Base-by-base conservation (phyloP, 1,140 invertebrate species). In the Drosophila tani region DNA sequence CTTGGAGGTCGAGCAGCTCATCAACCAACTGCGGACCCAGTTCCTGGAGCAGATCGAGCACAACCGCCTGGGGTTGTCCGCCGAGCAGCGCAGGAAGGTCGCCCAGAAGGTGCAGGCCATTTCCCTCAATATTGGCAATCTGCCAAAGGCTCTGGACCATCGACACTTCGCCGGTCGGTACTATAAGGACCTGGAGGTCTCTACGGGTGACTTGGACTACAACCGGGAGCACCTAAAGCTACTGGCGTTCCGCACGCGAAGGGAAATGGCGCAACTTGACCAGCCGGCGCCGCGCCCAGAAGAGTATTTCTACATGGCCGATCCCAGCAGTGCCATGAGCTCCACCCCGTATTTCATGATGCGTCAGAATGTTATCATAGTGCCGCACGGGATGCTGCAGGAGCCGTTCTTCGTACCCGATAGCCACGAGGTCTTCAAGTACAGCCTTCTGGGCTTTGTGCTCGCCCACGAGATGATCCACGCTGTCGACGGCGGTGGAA, bases 401-500 rank as follows among this genome's bases (percentile, higher is more conserved):
- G 59, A 49, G 40, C 91, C 91, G 2, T 46, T 90, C 0, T 82
- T 75, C n/a, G 43, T 56, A 1, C 11, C 65, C 9, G 57, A 82
- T 3, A 41, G 79, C 5, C 82, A 92, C 24, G 77, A 83, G 11
- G 46, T 92, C 5, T 92, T 90, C 41, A 91, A 83, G 47, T 50
- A 81, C 2, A 82, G 91, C 38, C 41, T 88, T 3, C 21, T 92
- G 46, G 91, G 91, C 2, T 92, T 92, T 21, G 51, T 92, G 9
- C 45, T 92, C 1, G 58, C 82, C 3, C 91, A 92, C 27, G 91
- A 92, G 53, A 51, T 92, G 0, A 74, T 79, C 15, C 91, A 92
- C 12, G 82, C 70, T 8, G 88, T 92, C 17, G 87, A 74, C 35
- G 24, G 43, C 1, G 24, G 3, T 0, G 82, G 87, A 0, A 7